Evolutionary conservation across 64 coral and sea anemone genomes (phyloP).

Genomic region (Anthopleura sola): DNA sequence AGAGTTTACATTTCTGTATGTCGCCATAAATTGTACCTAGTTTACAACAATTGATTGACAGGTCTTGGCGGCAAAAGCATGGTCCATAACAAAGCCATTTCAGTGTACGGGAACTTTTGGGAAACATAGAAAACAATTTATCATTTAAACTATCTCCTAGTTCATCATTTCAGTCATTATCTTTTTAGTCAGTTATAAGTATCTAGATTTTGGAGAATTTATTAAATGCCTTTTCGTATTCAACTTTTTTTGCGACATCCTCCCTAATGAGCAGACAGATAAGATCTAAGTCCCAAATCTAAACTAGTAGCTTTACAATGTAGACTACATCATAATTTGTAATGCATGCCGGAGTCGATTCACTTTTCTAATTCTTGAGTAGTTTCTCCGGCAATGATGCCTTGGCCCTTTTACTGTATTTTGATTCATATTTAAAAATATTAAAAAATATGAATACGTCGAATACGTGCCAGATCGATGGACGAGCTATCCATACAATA

Average conservation of each 20-base stretch:
- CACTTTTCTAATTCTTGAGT: background rate
- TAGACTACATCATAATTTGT: background rate
- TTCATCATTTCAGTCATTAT: too few relatives aligned
- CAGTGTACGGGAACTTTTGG: background rate
- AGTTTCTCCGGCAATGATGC: too few relatives aligned
- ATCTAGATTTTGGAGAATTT: too few relatives aligned
- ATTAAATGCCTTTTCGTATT: too few relatives aligned
- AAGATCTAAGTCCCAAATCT: background rate
- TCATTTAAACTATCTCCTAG: too few relatives aligned
- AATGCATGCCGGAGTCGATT: background rate
- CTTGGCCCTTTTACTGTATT: too few relatives aligned
- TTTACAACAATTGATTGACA: background rate
- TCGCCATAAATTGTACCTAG: background rate
- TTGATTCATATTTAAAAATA: too few relatives aligned
- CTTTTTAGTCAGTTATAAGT: too few relatives aligned
- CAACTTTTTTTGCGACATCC: too few relatives aligned
- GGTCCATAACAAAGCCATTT: background rate
- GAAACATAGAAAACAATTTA: background rate
- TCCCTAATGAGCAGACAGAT: background rate
- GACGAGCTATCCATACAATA: too few relatives aligned
- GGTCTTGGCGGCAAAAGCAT: background rate
- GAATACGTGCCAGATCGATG: too few relatives aligned
- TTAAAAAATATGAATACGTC: too few relatives aligned
- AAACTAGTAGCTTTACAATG: background rate
- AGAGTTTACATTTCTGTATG: background rate